Conservation (phyloP, 2,797 vertebrate genomes). For the Dromococcyx pavoninus region DNA sequence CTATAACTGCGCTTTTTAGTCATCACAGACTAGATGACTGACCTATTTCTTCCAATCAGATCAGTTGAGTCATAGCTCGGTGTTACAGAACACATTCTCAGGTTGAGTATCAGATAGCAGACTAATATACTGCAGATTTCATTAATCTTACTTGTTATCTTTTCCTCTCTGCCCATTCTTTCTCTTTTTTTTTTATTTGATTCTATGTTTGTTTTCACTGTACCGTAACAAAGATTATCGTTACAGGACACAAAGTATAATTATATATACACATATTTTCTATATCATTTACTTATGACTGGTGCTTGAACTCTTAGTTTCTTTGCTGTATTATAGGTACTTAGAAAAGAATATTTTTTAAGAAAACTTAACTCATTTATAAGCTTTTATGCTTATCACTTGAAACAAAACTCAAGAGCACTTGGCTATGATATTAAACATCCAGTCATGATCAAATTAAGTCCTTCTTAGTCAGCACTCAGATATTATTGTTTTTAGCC, state of each 20-base stretch:
- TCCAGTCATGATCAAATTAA: not conserved
- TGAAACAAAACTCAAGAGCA: not conserved
- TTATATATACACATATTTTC: not conserved
- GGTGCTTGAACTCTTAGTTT: slow-evolving; percentile 18
- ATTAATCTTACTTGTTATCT: slow-evolving; percentile 40
- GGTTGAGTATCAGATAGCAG: slow-evolving; percentile 25
- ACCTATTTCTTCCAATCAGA: not conserved
- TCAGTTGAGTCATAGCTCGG: not conserved
- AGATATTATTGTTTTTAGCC: not conserved
- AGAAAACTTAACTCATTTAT: not conserved
- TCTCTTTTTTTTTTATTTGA: slow-evolving; percentile 14
- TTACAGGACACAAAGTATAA: not conserved
- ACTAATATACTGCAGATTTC: slow-evolving; percentile 14
- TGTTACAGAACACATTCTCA: not conserved
- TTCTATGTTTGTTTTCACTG: slow-evolving; percentile 31
- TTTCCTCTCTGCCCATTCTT: not conserved
- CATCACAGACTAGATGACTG: not conserved
- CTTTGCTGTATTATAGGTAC: not conserved
- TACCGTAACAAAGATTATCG: slow-evolving; percentile 40
- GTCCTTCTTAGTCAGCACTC: not conserved
- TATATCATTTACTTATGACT: slow-evolving; percentile 18
- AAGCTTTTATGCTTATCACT: slow-evolving; percentile 4
- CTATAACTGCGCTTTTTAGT: not conserved
- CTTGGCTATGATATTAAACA: not conserved
- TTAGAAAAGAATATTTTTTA: not conserved